phyloP scores from a whole-genome alignment of 2,113 vertebrate genomes.

The Tinamus guttatus region DNA sequence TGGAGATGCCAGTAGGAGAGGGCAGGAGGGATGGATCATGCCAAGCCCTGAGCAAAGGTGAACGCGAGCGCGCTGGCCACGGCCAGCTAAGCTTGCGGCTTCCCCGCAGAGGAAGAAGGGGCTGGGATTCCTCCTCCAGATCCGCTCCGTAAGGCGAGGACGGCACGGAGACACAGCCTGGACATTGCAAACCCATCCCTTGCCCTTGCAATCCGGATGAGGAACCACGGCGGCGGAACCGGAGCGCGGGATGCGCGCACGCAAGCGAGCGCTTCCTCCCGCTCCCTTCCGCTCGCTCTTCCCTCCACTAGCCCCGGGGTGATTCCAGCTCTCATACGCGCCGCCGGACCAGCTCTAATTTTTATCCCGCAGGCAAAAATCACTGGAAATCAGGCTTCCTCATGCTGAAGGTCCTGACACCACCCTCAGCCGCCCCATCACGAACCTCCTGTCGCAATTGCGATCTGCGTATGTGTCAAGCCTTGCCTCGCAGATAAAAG shows the following conservation, averaged over 20 bases:
- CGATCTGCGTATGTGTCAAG: conserved; percentile 46
- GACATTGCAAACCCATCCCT: background rate
- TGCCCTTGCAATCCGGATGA: background rate
- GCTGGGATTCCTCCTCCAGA: background rate
- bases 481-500: conserved; percentile 45
- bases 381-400: conserved; percentile 57
- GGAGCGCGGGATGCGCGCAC: background rate
- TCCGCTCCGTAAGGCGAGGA: background rate
- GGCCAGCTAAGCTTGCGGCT: background rate
- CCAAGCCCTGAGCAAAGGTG: fast-evolving
- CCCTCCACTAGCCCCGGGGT: background rate
- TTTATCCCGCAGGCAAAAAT: conserved; percentile 62
- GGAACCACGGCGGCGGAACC: fast-evolving
- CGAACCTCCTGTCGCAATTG: conserved; percentile 59
- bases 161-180: background rate
- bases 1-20: background rate
- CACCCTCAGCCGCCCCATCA: conserved; percentile 59
- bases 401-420: conserved; percentile 64
- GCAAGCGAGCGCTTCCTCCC: background rate
- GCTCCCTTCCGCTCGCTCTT: background rate
- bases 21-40: background rate
- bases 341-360: background rate
- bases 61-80: fast-evolving
- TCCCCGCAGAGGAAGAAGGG: background rate
- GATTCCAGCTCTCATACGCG: background rate